Base-by-base conservation (phyloP, 2,888 invertebrate species). In the Podabrus alpinus region DNA sequence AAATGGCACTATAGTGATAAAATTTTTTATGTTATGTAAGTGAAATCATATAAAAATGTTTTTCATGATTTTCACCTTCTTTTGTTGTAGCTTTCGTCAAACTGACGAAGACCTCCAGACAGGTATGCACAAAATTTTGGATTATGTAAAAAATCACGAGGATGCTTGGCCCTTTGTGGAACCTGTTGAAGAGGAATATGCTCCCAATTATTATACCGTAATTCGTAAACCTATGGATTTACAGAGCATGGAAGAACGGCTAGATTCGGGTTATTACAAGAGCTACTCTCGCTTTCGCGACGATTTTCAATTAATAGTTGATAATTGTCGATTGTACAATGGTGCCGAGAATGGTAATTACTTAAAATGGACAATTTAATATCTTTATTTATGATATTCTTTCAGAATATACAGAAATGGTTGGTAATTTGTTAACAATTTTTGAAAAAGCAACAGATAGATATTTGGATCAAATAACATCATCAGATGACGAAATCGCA, bases 141-240 rank as follows among this genome's bases (percentile, higher is more conserved):
- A 96, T 85, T 92, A 94, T 83, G 91, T 97, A 59, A 95, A 94
- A 83, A 93, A 94, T 82, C 96, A 97, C 85, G 93, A 94, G 73
- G 97, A 97, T 86, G 96, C 97, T 0, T 97, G 97, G 97, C 97
- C 97, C 0, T 97, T 98, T 87, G 91, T 95, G 85, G 96, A 97
- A 84, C 95, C 97, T 0, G 97, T 97, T 1, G 95, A 97, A 83
- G 97, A 97, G 85, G 95, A 95, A 84, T 95, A 95, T 85, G 97
- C 97, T 0, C 97, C 97, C 0, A 94, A 95, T 86, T 94, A 93
- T 85, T 93, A 93, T 84, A 90, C 93, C 0, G 92, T 93, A 24
- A 93, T 93, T 60, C 87, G 93, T 79, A 90, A 90, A 79, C 97
- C 97, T 0, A 97, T 97, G 96, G 96, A 96, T 86, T 89, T 97